Base-by-base conservation (phyloP, 1,140 invertebrate species). In the Phocides pigmalion region DNA sequence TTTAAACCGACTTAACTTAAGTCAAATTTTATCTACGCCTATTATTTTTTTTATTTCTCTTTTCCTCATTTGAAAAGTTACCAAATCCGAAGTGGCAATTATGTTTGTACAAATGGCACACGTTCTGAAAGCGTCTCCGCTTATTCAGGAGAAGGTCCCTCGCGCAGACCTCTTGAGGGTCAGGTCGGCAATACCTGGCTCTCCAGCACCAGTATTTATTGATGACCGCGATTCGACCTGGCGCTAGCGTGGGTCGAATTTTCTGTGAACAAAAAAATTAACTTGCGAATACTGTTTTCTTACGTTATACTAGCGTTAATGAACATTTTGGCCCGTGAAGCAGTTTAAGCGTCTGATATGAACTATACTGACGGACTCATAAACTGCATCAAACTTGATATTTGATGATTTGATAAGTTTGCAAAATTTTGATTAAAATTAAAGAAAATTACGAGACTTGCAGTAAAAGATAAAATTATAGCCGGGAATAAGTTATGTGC, bases 191-290 rank as follows among this genome's bases (percentile, higher is more conserved):
- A 11, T 74, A 75, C 12, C 67, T 79, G 0, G 74, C 70, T 15
- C 79, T 47, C 81, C 81, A 85, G 42, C 84, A 87, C 84, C 84
- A 87, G 25, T 85, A 81, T n/a, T 85, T 51, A 12, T 76, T 76
- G 17, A 78, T 62, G 2, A 81, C 47, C 8, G 68, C 35, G 12
- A 64, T 50, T 8, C 61, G 47, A 25, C 62, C 69, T 9, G 53
- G 49, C n/a, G 46, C 53, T 11, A 58, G 54, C 0, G 54, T 35
- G 46, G 15, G 19, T n/a, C 2, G 15, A 15, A 46, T 42, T 51
- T 53, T 50, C 64, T 56, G 41, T 58, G 20, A 54, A 25, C 0
- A 25, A 20, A 39, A 39, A 39, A 14, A n/a, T n/a, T n/a, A n/a
- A n/a, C n/a, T n/a, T n/a, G n/a, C n/a, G n/a, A n/a, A n/a, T n/a